phyloP scores from a whole-genome alignment of 2,113 vertebrate genomes.

The Oreotrochilus melanogaster region DNA sequence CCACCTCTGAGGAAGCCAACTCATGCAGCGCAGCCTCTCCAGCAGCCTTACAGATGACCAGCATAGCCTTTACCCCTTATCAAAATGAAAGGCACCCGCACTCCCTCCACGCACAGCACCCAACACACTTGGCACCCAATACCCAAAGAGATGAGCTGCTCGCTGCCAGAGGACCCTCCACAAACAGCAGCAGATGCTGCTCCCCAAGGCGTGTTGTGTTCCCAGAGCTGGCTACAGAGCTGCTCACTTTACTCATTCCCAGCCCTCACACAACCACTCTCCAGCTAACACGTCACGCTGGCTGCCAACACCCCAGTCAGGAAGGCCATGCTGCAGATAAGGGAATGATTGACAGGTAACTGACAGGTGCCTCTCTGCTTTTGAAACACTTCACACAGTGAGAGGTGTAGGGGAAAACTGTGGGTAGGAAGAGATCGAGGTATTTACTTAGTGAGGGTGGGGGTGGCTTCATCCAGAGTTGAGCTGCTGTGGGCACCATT shows the following conservation, averaged over 20 bases:
- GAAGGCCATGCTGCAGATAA: not conserved
- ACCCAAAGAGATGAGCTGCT: not conserved
- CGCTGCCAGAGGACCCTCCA: not conserved
- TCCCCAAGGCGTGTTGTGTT: not conserved
- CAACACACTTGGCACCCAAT: not conserved
- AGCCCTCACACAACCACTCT: not conserved
- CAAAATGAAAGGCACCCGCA: not conserved
- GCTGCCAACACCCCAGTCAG: not conserved
- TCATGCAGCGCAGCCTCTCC: not conserved
- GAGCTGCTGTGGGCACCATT: constrained; percentile 95
- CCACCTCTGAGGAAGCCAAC: not conserved
- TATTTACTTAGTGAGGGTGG: constrained; percentile 87
- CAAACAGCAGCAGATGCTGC: not conserved
- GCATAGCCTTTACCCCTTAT: not conserved
- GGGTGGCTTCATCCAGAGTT: constrained; percentile 92
- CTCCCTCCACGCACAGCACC: not conserved
- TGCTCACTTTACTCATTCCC: not conserved
- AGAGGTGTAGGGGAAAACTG: not conserved
- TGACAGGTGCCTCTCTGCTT: not conserved
- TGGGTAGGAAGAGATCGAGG: not conserved
- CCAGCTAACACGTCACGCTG: not conserved
- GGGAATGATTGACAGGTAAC: not conserved
- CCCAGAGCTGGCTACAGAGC: constrained; percentile 18
- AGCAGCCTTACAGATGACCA: not conserved
- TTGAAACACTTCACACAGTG: not conserved